These are phyloP conservation scores for Athetis lepigone DNA, from an alignment of 2,888 invertebrate genomes.

Conservation along the genomic window DNA sequence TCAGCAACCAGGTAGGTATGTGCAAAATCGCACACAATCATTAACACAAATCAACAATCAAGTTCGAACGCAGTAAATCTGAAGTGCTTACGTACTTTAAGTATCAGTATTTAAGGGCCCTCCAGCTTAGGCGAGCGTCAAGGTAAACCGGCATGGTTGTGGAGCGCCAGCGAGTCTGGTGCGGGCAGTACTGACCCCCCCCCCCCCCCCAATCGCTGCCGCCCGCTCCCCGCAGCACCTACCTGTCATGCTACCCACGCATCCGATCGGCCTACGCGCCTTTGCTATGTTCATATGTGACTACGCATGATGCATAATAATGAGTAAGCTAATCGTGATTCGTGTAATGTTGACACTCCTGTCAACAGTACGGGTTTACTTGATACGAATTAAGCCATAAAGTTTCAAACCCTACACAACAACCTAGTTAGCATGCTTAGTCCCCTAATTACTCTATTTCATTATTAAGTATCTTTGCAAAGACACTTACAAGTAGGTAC, in stretches of 20 bases:
- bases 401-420: neutral
- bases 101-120: constrained; percentile 65
- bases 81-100: constrained; percentile 29
- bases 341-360: constrained; percentile 60
- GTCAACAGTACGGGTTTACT: constrained; percentile 37
- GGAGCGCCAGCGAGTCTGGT: constrained; percentile 84
- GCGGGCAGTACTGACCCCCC: constrained; percentile 55
- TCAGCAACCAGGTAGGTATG: constrained; percentile 13
- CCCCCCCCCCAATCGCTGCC: constrained; percentile 28
- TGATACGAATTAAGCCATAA: neutral
- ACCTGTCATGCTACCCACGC: constrained; percentile 78
- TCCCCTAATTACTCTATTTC: neutral
- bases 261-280: constrained; percentile 78
- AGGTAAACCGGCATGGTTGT: constrained; percentile 79
- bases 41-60: constrained; percentile 25
- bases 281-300: constrained; percentile 74
- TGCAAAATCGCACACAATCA: constrained; percentile 11
- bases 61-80: constrained; percentile 22
- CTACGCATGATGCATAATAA: constrained; percentile 79
- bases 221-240: constrained; percentile 52
- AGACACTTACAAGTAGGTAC: constrained; percentile 2
- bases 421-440: neutral
- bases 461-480: neutral
- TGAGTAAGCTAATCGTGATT: constrained; percentile 67
- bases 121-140: constrained; percentile 76